Evolutionary conservation across 2,113 vertebrate species (phyloP), one percentile per base, ranked within the genome.

Genomic region (Coptodon bakossiorum): DNA sequence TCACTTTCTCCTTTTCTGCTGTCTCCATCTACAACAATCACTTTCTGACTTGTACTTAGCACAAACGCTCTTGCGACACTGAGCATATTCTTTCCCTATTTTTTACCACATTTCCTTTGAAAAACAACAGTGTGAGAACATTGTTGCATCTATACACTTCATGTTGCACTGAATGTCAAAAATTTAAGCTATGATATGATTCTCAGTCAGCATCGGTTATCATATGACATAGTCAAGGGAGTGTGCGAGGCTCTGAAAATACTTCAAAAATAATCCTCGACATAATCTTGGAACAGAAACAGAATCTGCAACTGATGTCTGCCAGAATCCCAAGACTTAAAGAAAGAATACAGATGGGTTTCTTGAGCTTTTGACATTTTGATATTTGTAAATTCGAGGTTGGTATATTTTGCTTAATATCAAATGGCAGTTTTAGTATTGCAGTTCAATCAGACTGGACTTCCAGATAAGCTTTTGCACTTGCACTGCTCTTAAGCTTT

Each of bases 261-360:
- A 34, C 73, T 78, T 90, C 92, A 50, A 91, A 88, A 93, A 94
- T 90, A 68, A 88, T 90, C 54, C 86, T 83, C 29, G 9, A 83
- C 87, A 89, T 85, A 82, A 91, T 91, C 50, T 91, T 82, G 79
- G 82, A 89, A 82, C 52, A 80, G 83, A 80, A 85, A 90, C 50
- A 80, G 80, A 90, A 89, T 85, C 66, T 78, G 31, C 85, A 90
- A 79, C 73, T 50, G 54, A 88, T 54, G 40, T 91, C 87, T 89
- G 80, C 71, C 81, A 90, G 76, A 89, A 81, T 80, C 85, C 13
- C 61, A 24, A 59, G 83, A 73, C 80, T 56, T 71, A 68, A 83
- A 87, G 43, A 31, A 83, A 71, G 66, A 90, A 88, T 84, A 87
- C 73, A 79, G 85, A 84, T 3, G 57, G 86, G 90, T 81, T 83